Conservation (phyloP, 1,140 invertebrate species). For the Kradibia gibbosae region DNA sequence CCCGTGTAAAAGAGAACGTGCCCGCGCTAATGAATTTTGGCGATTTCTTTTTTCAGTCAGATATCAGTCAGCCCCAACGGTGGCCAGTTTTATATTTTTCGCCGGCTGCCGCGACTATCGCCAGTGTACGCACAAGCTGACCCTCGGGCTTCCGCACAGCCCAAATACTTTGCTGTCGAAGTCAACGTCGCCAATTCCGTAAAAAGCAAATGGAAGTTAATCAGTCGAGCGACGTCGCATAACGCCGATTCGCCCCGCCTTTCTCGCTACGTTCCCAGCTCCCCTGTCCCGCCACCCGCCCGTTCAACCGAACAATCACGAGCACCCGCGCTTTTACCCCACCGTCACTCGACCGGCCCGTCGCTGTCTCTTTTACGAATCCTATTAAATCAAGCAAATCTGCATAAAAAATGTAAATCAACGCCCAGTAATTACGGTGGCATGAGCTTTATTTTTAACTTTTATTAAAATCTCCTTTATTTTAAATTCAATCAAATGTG, state of each 20-base stretch:
- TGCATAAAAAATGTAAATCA: conserved; percentile 52
- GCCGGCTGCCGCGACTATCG: conserved; percentile 4
- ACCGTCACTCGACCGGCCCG: not conserved
- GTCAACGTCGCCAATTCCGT: conserved; percentile 18
- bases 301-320: too few relatives aligned
- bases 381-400: conserved; percentile 50
- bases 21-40: conserved; percentile 45
- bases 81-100: conserved; percentile 11
- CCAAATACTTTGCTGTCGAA: conserved; percentile 2
- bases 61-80: not conserved
- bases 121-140: conserved; percentile 17
- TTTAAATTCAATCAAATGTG: conserved; percentile 48
- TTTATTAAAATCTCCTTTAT: conserved; percentile 50
- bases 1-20: conserved; percentile 11
- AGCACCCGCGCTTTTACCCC: too few relatives aligned
- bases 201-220: conserved; percentile 47
- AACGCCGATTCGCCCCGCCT: conserved; percentile 36
- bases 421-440: conserved; percentile 48
- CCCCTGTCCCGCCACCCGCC: not conserved
- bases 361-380: conserved; percentile 55
- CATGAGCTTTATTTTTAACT: conserved; percentile 45
- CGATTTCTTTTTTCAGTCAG: conserved; percentile 30
- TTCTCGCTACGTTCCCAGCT: not conserved
- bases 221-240: conserved; percentile 31
- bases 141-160: not conserved